Conservation (phyloP, 2,888 invertebrate genomes). For the Pachycephus smyrnensis region DNA sequence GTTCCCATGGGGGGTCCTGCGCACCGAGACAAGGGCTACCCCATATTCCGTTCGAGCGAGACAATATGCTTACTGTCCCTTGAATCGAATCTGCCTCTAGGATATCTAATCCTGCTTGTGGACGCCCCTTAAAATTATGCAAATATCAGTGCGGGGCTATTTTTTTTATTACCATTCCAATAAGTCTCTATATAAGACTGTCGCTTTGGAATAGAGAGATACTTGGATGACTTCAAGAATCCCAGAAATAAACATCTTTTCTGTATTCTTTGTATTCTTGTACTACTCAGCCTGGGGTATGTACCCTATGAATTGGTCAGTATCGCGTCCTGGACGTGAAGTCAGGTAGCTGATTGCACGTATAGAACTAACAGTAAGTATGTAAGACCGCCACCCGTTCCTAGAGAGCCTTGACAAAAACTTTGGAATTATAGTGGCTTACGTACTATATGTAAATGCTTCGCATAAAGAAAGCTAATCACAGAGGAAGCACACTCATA, state of each 20-base stretch:
- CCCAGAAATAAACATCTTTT: not conserved
- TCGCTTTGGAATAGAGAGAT: not conserved
- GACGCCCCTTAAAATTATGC: not conserved
- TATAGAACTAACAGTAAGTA: not conserved
- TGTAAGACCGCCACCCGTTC: not conserved
- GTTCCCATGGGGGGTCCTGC: slow-evolving; percentile 65
- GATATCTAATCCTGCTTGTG: not conserved
- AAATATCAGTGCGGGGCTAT: not conserved
- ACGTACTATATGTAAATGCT: slow-evolving; percentile 42
- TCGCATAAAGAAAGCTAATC: slow-evolving; percentile 58
- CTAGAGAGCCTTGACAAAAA: slow-evolving; percentile 1
- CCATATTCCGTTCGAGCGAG: slow-evolving; percentile 27
- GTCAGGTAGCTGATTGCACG: not conserved
- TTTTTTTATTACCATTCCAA: not conserved
- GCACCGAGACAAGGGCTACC: slow-evolving; percentile 12
- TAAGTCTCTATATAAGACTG: not conserved
- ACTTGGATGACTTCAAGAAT: not conserved
- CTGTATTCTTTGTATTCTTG: not conserved
- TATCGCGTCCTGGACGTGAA: not conserved
- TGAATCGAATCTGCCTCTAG: not conserved
- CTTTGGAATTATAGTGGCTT: not conserved
- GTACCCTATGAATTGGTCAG: too few species aligned
- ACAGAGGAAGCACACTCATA: slow-evolving; percentile 57
- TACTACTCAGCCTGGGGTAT: not conserved
- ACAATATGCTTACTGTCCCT: slow-evolving; percentile 53